These are phyloP conservation scores for fruit fly (Drosophila melanogaster) DNA, from an alignment of 1,140 invertebrate genomes.

Conservation along the genomic window DNA sequence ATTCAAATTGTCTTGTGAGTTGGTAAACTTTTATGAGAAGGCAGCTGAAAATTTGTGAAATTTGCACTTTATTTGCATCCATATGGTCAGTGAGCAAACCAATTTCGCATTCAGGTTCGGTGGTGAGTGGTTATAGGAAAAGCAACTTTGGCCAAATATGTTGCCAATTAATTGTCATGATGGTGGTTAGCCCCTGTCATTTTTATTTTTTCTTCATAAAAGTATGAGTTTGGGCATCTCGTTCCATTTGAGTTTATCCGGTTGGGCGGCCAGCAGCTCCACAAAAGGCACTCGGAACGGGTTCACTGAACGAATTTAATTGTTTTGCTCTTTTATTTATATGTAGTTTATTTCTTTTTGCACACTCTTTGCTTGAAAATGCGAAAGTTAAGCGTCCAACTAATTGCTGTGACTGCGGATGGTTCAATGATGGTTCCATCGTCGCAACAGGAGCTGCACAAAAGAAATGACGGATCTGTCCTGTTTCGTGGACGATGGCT, in stretches of 20 bases:
- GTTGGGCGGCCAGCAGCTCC: slow-evolving; percentile 26
- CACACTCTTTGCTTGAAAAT: slow-evolving; percentile 23
- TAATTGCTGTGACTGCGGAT: slow-evolving; percentile 36
- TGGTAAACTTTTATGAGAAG: slow-evolving; percentile 10
- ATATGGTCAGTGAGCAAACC: slow-evolving; percentile 8
- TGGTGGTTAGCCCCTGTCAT: slow-evolving; percentile 35
- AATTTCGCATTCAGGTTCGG: slow-evolving; percentile 34
- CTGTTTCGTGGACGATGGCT: slow-evolving; percentile 32
- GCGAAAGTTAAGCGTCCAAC: slow-evolving; percentile 53
- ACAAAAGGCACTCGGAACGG: slow-evolving; percentile 50
- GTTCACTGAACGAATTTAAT: slow-evolving; percentile 77
- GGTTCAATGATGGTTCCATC: slow-evolving; percentile 41
- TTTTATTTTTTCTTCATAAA: slow-evolving; percentile 20
- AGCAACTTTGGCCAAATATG: slow-evolving; percentile 24
- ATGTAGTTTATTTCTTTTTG: slow-evolving; percentile 1
- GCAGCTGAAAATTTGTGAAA: slow-evolving; percentile 21
- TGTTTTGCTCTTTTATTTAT: slow-evolving; percentile 48
- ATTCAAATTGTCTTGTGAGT: slow-evolving; percentile 5
- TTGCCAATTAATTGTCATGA: slow-evolving; percentile 63
- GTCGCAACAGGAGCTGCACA: slow-evolving; percentile 26
- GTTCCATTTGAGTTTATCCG: slow-evolving; percentile 54
- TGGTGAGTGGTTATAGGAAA: slow-evolving; percentile 19
- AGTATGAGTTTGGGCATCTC: slow-evolving; percentile 40
- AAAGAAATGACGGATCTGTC: slow-evolving; percentile 34
- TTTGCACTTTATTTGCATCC: slow-evolving; percentile 8